phyloP scores from a whole-genome alignment of 2,797 vertebrate species.

The Enteromius paludinosus region DNA sequence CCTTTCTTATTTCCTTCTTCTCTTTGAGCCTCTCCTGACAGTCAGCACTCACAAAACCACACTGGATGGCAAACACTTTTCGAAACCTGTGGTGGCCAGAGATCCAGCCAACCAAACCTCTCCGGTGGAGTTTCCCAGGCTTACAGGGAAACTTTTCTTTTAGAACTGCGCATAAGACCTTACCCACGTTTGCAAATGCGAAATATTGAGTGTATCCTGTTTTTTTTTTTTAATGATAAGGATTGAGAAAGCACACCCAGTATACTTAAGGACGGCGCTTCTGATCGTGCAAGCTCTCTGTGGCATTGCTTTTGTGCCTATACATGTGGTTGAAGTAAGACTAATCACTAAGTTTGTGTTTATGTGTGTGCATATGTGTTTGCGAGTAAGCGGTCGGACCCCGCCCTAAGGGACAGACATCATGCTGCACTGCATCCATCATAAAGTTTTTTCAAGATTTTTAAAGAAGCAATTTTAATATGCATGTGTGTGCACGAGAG shows the following conservation, averaged over 20 bases:
- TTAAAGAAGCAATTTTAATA: constrained; percentile 55
- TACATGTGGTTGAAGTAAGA: constrained; percentile 28
- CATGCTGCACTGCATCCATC: constrained; percentile 54
- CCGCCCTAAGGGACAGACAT: constrained; percentile 56
- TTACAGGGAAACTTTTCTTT: neutral
- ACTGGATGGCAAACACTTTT: constrained; percentile 13
- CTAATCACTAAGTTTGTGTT: constrained; percentile 56
- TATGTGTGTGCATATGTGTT: constrained; percentile 37
- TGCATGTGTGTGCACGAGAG: constrained; percentile 54
- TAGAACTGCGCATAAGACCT: neutral
- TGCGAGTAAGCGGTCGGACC: constrained; percentile 50
- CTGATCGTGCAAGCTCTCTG: constrained; percentile 26
- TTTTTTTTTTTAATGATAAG: constrained; percentile 12
- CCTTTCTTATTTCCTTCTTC: neutral
- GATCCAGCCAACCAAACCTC: constrained; percentile 24
- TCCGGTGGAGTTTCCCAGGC: neutral
- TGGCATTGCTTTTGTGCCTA: constrained; percentile 29
- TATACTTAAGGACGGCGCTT: constrained; percentile 43
- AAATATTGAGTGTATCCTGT: neutral
- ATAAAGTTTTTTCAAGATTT: constrained; percentile 49
- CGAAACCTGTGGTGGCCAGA: constrained; percentile 8
- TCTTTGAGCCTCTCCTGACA: constrained; percentile 5
- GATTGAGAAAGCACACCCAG: constrained; percentile 49
- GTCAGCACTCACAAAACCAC: neutral
- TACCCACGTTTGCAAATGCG: neutral